Percentiles rank a stretch among this genome's conserved stretches.
Conservation (phyloP, 2,113 vertebrate genomes). For the Tychaedon coryphoeus region DNA sequence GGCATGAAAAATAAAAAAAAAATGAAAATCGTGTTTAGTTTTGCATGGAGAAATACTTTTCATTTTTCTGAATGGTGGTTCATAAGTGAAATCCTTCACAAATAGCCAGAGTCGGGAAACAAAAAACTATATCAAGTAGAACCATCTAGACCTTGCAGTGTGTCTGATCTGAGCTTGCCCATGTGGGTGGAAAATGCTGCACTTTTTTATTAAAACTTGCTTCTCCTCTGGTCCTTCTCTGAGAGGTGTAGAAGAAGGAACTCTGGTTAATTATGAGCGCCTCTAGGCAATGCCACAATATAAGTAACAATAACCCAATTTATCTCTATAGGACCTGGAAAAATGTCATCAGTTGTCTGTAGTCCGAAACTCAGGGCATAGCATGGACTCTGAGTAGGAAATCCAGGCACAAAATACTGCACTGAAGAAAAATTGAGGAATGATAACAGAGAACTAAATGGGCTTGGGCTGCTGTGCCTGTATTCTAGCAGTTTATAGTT, state of each 20-base stretch:
- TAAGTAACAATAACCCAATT: neutral
- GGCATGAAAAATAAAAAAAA: neutral
- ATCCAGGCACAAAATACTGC: neutral
- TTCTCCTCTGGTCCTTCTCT: neutral
- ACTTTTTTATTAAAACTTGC: neutral
- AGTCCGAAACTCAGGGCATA: neutral
- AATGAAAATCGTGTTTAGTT: neutral
- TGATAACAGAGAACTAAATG: neutral
- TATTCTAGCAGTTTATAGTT: neutral
- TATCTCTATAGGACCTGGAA: neutral
- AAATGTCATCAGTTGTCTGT: neutral
- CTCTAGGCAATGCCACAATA: neutral
- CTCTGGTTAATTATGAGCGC: neutral
- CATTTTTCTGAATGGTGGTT: neutral
- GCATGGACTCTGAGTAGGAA: neutral
- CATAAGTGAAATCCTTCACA: neutral
- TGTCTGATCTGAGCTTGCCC: neutral
- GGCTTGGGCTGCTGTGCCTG: neutral
- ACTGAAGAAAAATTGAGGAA: neutral
- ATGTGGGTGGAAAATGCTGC: neutral
- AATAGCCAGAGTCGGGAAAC: neutral
- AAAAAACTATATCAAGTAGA: neutral
- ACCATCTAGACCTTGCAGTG: neutral
- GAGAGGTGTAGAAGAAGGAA: neutral
- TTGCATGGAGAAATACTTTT: neutral